Percentiles rank a stretch among this genome's conserved stretches.
Conservation (phyloP, 2,797 vertebrate genomes). For the Podargus strigoides region DNA sequence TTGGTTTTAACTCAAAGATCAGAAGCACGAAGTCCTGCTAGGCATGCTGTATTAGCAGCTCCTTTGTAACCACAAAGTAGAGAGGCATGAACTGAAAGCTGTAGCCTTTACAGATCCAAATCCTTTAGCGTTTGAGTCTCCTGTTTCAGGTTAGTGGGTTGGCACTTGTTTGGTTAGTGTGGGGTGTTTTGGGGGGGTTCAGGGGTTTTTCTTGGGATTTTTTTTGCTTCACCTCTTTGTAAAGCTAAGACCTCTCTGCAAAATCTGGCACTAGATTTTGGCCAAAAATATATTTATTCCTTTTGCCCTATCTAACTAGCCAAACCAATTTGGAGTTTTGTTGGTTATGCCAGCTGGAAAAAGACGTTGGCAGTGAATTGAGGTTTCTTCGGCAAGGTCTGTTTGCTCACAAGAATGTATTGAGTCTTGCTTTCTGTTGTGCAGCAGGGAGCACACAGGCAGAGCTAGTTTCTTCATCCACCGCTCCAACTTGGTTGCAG, state of each 20-base stretch:
- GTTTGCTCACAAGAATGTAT: background rate
- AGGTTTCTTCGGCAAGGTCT: constrained; percentile 12
- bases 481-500: fast-evolving
- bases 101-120: background rate
- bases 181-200: too few species aligned
- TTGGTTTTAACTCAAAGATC: background rate
- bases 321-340: constrained; percentile 41
- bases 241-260: background rate
- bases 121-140: background rate
- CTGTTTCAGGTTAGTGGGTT: background rate
- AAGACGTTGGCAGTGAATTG: background rate
- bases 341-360: constrained; percentile 32
- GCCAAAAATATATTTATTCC: constrained; percentile 8
- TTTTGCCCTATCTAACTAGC: constrained; percentile 21
- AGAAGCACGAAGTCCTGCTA: background rate
- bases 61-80: background rate
- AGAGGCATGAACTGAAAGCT: background rate
- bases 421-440: background rate
- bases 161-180: background rate
- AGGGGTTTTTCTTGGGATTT: background rate
- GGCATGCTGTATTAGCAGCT: background rate
- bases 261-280: background rate
- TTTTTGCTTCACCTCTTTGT: background rate
- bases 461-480: background rate
- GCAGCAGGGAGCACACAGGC: background rate